phyloP scores from a whole-genome alignment of 2,888 invertebrate species.

The Abrostola triplasia region DNA sequence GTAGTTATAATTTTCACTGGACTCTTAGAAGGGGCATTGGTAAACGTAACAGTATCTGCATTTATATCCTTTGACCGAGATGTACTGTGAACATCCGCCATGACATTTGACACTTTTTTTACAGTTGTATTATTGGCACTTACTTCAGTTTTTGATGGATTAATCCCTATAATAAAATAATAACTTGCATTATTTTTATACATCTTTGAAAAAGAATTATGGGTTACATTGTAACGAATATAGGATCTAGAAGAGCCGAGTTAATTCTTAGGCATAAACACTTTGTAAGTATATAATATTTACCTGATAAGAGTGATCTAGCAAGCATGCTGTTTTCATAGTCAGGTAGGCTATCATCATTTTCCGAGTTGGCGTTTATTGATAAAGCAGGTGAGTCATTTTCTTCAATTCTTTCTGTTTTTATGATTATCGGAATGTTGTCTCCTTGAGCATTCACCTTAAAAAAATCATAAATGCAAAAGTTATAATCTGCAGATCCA shows the following conservation, averaged over 20 bases:
- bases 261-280: no score
- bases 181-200: background rate
- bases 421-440: constrained; percentile 76
- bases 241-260: no score
- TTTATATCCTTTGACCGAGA: constrained; percentile 74
- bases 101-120: constrained; percentile 74
- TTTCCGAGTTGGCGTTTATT: constrained; percentile 73
- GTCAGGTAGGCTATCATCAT: constrained; percentile 84
- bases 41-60: constrained; percentile 68
- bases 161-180: constrained; percentile 74
- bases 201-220: no score
- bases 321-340: constrained; percentile 88
- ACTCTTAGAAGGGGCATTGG: constrained; percentile 73
- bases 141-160: constrained; percentile 82
- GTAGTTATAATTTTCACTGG: constrained; percentile 70
- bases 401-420: constrained; percentile 80
- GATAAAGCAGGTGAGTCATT: constrained; percentile 70
- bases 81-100: constrained; percentile 69
- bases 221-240: no score
- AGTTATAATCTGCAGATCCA: background rate
- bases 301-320: constrained; percentile 85
- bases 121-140: constrained; percentile 70
- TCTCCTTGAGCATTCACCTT: constrained; percentile 72
- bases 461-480: constrained; percentile 26
- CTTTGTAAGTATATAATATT: constrained; percentile 1